phyloP scores from a whole-genome alignment of 2,888 invertebrate species.

The Orthosia gracilis region DNA sequence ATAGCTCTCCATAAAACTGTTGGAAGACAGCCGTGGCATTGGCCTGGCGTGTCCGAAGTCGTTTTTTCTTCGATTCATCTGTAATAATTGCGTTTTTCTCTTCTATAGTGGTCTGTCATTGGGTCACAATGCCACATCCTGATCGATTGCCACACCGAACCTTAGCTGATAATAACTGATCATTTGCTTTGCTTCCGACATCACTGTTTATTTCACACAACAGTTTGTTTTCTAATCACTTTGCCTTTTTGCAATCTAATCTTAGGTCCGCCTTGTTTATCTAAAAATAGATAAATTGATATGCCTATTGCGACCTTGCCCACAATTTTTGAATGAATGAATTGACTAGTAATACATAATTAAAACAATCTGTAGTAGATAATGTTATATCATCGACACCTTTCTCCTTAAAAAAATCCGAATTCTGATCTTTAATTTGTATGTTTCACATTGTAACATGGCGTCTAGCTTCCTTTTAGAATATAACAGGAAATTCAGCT shows the following conservation, averaged over 20 bases:
- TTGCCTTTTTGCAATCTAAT: slow-evolving; percentile 42
- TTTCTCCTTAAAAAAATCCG: not conserved
- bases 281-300: slow-evolving; percentile 3
- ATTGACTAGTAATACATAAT: not conserved
- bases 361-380: not conserved
- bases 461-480: slow-evolving; percentile 18
- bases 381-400: not conserved
- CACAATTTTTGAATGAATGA: not conserved
- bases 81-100: slow-evolving; percentile 73
- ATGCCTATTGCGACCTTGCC: not conserved
- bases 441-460: not conserved
- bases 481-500: slow-evolving; percentile 52
- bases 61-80: slow-evolving; percentile 67
- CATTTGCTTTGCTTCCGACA: slow-evolving; percentile 69
- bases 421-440: slow-evolving; percentile 5
- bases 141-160: slow-evolving; percentile 74
- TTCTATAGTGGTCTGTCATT: slow-evolving; percentile 59
- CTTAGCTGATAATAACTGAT: slow-evolving; percentile 61
- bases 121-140: slow-evolving; percentile 73
- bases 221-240: slow-evolving; percentile 54
- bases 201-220: slow-evolving; percentile 52
- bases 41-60: slow-evolving; percentile 71
- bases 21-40: slow-evolving; percentile 71
- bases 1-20: slow-evolving; percentile 69
- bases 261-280: slow-evolving; percentile 11